phyloP scores from a whole-genome alignment of 2,113 vertebrate genomes.

The Thamnophis sirtalis region DNA sequence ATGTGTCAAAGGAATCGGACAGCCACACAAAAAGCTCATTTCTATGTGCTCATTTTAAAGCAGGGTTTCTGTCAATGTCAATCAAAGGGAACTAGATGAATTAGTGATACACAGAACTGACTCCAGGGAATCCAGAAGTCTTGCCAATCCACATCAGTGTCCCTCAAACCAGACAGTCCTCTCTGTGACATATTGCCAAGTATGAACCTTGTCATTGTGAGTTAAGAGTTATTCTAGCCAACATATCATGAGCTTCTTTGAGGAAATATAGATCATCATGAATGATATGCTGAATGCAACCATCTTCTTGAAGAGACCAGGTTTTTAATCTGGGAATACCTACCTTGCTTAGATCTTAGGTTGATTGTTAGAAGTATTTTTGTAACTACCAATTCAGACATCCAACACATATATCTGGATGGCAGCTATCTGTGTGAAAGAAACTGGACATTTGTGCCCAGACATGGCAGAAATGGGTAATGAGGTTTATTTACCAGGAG shows the following conservation, averaged over 20 bases:
- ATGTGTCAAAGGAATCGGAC: too few species aligned
- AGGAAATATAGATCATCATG: not conserved
- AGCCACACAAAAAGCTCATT: not conserved
- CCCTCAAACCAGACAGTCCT: not conserved
- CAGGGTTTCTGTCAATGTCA: not conserved
- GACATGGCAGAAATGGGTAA: not conserved
- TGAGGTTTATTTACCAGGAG: not conserved
- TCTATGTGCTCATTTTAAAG: not conserved
- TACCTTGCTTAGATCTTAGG: not conserved
- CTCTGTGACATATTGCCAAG: not conserved
- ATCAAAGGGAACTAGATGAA: not conserved
- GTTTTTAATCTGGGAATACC: not conserved
- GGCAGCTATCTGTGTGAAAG: not conserved
- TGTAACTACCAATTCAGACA: not conserved
- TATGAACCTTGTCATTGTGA: not conserved
- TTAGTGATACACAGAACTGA: not conserved
- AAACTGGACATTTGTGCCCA: not conserved
- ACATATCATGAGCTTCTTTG: not conserved
- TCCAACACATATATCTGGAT: not conserved
- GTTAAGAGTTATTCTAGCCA: not conserved
- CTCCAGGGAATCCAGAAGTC: not conserved
- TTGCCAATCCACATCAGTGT: not conserved
- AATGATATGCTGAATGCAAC: not conserved
- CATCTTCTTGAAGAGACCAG: not conserved
- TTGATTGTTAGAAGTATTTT: not conserved